Evolutionary conservation across 2,888 invertebrate genomes (phyloP), one percentile per base, ranked within the genome.

Genomic region (Pterostichus madidus): DNA sequence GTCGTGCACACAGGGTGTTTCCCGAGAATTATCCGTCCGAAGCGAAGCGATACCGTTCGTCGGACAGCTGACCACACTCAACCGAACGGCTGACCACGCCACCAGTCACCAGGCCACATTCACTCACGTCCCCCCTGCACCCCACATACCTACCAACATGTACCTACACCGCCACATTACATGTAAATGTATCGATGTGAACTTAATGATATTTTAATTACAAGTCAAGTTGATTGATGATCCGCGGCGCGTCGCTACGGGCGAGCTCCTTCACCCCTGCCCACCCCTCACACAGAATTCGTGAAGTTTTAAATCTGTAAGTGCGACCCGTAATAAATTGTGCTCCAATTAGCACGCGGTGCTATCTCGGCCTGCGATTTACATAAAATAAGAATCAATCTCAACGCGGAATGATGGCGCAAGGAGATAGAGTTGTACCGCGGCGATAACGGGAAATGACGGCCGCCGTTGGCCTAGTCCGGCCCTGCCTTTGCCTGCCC

Each of bases 181-280:
- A 80, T 83, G 84, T 86, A 87, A 87, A 87, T 87, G 87, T 87
- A 87, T 87, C 87, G 86, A 87, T 85, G 86, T 85, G 86, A 84
- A 86, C 85, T 84, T 88, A 87, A 88, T 85, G 88, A 87, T 87
- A 86, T 87, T 87, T 87, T 88, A 87, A 88, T 88, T 87, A 87
- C 86, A 86, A 86, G 84, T 83, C 83, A 83, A 83, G 84, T 85
- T 87, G 87, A 87, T 87, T 87, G 86, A 87, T 87, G 86, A 85
- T 85, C 35, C 13, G 31, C 17, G 17, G 83, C 64, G 35, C 64
- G n/a, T 31, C 13, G 32, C 64, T 35, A 31, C 64, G 35, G 35
- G n/a, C 64, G 59, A 13, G 35, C 59, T 59, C 81, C 82, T 84
- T 77, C 80, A 44, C 15, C 15, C 53, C 17, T 5, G 5, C 17